A percentile compares a stretch with the other conserved stretches of the same genome.
Conservation (phyloP, 2,888 invertebrate genomes). For the Suillia variegata region DNA sequence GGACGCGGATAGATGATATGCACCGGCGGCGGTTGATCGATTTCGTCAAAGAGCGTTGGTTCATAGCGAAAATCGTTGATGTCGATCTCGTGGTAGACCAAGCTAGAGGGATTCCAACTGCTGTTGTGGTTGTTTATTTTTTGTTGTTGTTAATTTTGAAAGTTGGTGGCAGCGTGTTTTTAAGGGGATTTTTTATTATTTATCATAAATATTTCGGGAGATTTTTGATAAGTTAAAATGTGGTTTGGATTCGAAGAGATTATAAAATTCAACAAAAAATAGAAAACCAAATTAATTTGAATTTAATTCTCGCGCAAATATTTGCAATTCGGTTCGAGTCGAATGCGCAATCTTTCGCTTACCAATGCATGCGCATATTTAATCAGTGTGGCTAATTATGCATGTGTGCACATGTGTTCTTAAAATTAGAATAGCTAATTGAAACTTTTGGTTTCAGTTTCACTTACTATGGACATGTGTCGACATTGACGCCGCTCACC, state of each 20-base stretch:
- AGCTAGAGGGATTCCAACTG: conserved; percentile 70
- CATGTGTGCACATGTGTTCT: neutral
- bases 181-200: neutral
- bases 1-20: conserved; percentile 74
- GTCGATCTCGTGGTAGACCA: conserved; percentile 67
- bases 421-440: neutral
- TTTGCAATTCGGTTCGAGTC: neutral
- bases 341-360: neutral
- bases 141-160: conserved; percentile 11
- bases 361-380: too few species aligned
- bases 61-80: conserved; percentile 53
- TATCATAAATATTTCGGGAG: neutral
- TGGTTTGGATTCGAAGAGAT: neutral
- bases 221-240: too few species aligned
- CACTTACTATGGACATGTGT: conserved; percentile 80
- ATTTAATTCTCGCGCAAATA: neutral
- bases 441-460: neutral
- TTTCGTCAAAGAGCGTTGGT: conserved; percentile 68
- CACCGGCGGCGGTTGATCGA: conserved; percentile 72
- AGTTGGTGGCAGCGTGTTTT: neutral
- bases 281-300: neutral
- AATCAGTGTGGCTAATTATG: too few species aligned
- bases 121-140: too few species aligned
- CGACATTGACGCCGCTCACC: conserved; percentile 78
- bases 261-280: neutral